Conservation (phyloP, 2,888 invertebrate species). For the Thelaira solivaga region DNA sequence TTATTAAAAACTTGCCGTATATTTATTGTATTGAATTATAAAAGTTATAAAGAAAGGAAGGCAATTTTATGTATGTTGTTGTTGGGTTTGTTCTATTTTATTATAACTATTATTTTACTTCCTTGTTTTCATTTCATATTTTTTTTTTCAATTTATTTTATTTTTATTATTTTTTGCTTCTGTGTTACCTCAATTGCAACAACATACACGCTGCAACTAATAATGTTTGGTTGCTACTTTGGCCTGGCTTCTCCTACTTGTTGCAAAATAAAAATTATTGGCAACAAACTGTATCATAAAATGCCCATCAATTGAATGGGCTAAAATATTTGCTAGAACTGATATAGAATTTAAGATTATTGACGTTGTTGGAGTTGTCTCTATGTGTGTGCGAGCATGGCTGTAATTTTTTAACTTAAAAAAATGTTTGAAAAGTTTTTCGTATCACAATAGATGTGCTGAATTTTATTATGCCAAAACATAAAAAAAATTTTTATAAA, state of each 20-base stretch:
- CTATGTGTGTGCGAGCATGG: no score
- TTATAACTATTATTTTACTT: slow-evolving; percentile 48
- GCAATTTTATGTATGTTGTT: slow-evolving; percentile 12
- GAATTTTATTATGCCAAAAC: no score
- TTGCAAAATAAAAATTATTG: slow-evolving; percentile 26
- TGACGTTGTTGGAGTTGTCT: background rate
- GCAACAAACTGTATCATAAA: slow-evolving; percentile 46
- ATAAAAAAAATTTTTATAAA: no score
- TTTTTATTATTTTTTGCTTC: no score
- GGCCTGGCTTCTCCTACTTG: slow-evolving; percentile 5
- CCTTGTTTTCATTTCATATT: slow-evolving; percentile 28
- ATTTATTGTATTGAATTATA: slow-evolving; percentile 48
- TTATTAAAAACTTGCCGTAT: slow-evolving; percentile 35
- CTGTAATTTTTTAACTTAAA: no score
- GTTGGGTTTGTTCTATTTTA: slow-evolving; percentile 42
- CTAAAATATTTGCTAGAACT: slow-evolving; percentile 30
- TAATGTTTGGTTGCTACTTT: slow-evolving; percentile 24
- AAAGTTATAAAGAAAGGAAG: slow-evolving; percentile 50
- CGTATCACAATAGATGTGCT: no score
- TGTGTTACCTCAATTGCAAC: slow-evolving; percentile 23
- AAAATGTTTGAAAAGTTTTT: no score
- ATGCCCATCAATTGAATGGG: slow-evolving; percentile 43
- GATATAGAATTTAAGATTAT: slow-evolving; percentile 42
- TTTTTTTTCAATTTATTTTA: background rate
- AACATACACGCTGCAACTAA: slow-evolving; percentile 30